Evolutionary conservation across 2,113 vertebrate genomes (phyloP).

Genomic region (Oophaga pumilio): DNA sequence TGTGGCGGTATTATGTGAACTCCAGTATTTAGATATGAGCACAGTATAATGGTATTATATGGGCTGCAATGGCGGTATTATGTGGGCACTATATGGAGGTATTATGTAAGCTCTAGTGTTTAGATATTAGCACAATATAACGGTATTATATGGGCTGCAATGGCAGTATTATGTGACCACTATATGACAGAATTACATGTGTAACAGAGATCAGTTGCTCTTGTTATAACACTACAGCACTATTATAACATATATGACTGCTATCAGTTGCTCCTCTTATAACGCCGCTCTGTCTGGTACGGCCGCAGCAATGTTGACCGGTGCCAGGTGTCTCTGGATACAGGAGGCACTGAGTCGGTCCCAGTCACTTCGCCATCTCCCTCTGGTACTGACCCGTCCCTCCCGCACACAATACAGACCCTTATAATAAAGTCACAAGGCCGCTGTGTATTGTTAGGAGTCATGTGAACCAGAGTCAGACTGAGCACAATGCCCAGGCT

Average conservation of each 20-base stretch:
- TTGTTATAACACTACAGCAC: too few relatives aligned
- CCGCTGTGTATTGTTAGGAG: not conserved
- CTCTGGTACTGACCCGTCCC: constrained; percentile 40
- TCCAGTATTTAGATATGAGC: too few relatives aligned
- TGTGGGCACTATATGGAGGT: too few relatives aligned
- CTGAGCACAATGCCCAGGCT: not conserved
- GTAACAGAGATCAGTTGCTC: too few relatives aligned
- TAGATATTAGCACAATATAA: too few relatives aligned
- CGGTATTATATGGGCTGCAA: not conserved
- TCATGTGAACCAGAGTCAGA: constrained; percentile 17
- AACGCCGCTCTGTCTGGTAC: not conserved
- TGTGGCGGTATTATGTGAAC: too few relatives aligned
- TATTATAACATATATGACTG: not conserved
- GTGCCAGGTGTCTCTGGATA: constrained; percentile 19
- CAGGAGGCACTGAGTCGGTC: not conserved
- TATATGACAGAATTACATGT: too few relatives aligned
- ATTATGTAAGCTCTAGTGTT: too few relatives aligned
- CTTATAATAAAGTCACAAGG: constrained; percentile 6
- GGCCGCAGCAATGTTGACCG: not conserved
- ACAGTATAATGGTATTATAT: too few relatives aligned
- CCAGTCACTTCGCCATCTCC: not conserved
- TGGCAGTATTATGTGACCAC: not conserved
- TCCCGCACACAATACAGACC: not conserved
- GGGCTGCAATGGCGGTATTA: too few relatives aligned
- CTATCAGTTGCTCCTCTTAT: not conserved